Base-by-base conservation (phyloP, 2,888 invertebrate genomes). In the Stenoptilia bipunctidactyla region DNA sequence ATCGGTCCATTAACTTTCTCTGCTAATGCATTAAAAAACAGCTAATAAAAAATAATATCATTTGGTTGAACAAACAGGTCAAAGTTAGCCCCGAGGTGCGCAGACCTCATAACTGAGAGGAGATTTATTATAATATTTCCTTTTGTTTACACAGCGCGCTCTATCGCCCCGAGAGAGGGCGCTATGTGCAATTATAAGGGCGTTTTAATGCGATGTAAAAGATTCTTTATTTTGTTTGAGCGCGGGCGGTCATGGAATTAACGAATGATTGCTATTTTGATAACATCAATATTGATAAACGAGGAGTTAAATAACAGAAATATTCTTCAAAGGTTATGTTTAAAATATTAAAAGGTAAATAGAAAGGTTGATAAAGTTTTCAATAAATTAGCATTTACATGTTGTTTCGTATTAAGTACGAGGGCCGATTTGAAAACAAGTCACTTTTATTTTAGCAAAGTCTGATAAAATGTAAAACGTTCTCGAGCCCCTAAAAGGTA, bases 131-230 rank as follows among this genome's bases (percentile, higher is more conserved):
- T 34, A 40, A 12, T 3, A 47, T 52, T 49, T 52, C 43, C 52
- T 53, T 65, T 64, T 66, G 65, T 66, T 66, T 63, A 62, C 66
- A 50, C 63, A 56, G 49, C 47, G 43, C 47, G 46, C 41, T 52
- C 39, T 40, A 35, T 15, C 27, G 30, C 35, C 30, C n/a, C 30
- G 30, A 30, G 30, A 30, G 30, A 52, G 45, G 38, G 41, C 45
- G 37, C 42, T 45, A 53, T 49, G 47, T 55, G 53, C 58, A 55
- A 62, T 62, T 60, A 61, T 57, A 52, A 46, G 47, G 47, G 46
- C 48, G 45, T 47, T 54, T 40, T 35, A 47, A 30, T 15, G 36
- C 30, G 30, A 20, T 12, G 27, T 30, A n/a, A 9, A 3, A 3
- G 9, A n/a, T 30, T 9, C 30, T 30, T 30, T 30, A 30, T 30